Evolutionary conservation across 2,888 invertebrate genomes (phyloP), one percentile per base, ranked within the genome.

Genomic region (Lycia hirtaria): DNA sequence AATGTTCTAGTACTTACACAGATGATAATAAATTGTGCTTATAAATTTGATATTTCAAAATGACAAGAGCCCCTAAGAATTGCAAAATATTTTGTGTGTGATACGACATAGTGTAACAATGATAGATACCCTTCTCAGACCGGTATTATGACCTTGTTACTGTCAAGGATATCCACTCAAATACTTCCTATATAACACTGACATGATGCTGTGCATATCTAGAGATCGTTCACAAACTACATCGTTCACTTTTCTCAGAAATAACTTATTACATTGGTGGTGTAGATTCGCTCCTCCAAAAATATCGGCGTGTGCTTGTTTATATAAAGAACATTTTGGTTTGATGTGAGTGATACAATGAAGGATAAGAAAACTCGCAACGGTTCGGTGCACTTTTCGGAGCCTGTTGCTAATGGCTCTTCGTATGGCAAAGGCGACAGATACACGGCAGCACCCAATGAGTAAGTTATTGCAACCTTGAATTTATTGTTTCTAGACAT

Each of bases 391-490:
- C 71, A 76, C 50, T 64, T 62, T 53, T 52, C 68, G 48, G 75
- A 76, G 24, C 68, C 66, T 22, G 64, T 71, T 35, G 69, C 65
- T n/a, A 86, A 83, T 62, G 85, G 86, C 12, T 81, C 87, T n/a
- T 81, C 87, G 2, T 91, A 88, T 64, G 89, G 89, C 48, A 87
- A 85, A 76, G 91, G 90, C 30, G 91, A 91, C 67, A 81, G 91
- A 78, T 82, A 87, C 62, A 88, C 91, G 1, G 88, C 91, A 43
- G 90, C 91, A 28, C 91, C 91, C 38, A 92, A 91, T 65, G 91
- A 89, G 91, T 91, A 76, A 92, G 91, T 89, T 48, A 37, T 88
- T 7, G 24, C 40, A 48, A 50, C 47, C 57, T 62, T 64, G 37
- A 19, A 50, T 50, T 37, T 52, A 48, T 44, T 44, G 40, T 57